These are phyloP conservation scores for Empidonax traillii DNA, from an alignment of 2,113 vertebrate species.

Conservation along the genomic window DNA sequence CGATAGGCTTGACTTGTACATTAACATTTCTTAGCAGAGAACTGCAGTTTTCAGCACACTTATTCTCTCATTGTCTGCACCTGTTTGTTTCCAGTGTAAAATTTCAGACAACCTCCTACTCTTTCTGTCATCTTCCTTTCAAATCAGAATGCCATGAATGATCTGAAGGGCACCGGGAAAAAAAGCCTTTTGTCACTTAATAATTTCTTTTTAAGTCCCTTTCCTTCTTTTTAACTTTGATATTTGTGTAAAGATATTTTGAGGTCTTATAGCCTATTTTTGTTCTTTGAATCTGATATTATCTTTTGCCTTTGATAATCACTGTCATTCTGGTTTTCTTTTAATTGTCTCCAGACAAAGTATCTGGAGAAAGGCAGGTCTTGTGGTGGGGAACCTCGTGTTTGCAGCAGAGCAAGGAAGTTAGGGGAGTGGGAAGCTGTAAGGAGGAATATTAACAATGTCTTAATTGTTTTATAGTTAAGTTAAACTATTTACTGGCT, in stretches of 20 bases:
- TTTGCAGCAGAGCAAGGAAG: background rate
- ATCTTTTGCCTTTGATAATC: slow-evolving; percentile 47
- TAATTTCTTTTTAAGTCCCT: slow-evolving; percentile 33
- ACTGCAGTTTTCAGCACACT: slow-evolving; percentile 11
- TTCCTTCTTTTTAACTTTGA: slow-evolving; percentile 30
- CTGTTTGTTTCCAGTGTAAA: slow-evolving; percentile 31
- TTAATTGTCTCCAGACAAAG: slow-evolving; percentile 24
- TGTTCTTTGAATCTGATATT: slow-evolving; percentile 31
- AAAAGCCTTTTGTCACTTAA: slow-evolving; percentile 23
- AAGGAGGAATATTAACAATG: background rate
- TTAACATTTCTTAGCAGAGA: slow-evolving; percentile 42
- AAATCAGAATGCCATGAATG: slow-evolving; percentile 12
- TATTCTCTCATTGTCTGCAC: slow-evolving; percentile 22
- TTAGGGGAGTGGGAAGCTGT: background rate
- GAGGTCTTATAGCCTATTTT: slow-evolving; percentile 26
- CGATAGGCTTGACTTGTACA: background rate
- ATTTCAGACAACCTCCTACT: slow-evolving; percentile 35
- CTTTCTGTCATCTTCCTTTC: slow-evolving; percentile 25
- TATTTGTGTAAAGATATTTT: slow-evolving; percentile 49
- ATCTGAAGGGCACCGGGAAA: background rate
- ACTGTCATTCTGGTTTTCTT: slow-evolving; percentile 28
- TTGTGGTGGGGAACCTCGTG: background rate
- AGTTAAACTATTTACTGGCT: background rate
- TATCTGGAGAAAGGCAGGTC: background rate
- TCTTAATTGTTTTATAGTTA: slow-evolving; percentile 25